phyloP scores from a whole-genome alignment of 2,888 invertebrate genomes.

The Adineta ricciae region DNA sequence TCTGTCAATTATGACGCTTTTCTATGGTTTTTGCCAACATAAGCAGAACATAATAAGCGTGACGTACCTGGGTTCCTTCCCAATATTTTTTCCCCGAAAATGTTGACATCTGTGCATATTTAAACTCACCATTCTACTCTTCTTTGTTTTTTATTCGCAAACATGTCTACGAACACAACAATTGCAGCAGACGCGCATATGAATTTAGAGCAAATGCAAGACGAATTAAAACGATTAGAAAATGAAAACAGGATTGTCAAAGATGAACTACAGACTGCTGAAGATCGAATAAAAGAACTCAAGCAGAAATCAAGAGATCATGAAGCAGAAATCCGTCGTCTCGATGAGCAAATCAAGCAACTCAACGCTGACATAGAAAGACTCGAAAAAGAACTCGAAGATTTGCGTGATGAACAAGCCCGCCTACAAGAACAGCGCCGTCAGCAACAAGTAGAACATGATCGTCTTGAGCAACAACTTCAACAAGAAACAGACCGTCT shows the following conservation, averaged over 20 bases:
- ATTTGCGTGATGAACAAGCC: background rate
- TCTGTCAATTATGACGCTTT: too few relatives aligned
- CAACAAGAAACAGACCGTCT: background rate
- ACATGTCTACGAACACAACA: background rate
- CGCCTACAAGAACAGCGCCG: background rate
- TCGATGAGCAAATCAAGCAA: background rate
- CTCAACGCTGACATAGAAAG: background rate
- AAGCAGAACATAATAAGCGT: too few relatives aligned
- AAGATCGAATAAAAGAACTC: background rate
- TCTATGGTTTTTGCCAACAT: too few relatives aligned
- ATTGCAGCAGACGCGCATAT: background rate
- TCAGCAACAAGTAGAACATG: background rate
- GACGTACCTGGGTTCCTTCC: too few relatives aligned
- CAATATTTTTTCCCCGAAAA: too few relatives aligned
- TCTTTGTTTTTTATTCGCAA: background rate
- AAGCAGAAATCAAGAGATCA: background rate
- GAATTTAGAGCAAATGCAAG: background rate
- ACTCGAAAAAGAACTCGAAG: background rate
- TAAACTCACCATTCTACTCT: background rate
- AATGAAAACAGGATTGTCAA: background rate
- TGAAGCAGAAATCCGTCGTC: background rate
- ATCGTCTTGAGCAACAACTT: background rate
- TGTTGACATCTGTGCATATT: too few relatives aligned
- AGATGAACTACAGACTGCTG: background rate
- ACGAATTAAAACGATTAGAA: background rate